Base-by-base conservation (phyloP, 2,888 invertebrate genomes). In the Ennomos quercinarius region DNA sequence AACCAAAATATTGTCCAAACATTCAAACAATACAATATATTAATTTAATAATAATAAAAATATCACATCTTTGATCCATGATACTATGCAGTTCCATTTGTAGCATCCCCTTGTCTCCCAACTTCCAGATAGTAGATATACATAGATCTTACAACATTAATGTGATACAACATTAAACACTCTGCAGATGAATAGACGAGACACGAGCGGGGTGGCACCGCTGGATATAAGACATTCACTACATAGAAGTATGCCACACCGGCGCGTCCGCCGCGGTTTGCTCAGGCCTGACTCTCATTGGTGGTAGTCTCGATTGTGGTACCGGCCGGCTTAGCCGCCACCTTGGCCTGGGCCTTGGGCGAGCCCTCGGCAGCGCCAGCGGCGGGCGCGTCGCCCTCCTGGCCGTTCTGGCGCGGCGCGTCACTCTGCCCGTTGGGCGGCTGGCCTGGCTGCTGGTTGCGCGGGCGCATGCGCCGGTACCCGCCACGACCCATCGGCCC, bases 281-380 rank as follows among this genome's bases (percentile, higher is more conserved):
- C 56, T 85, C 84, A 93, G 77, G 93, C 93, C 83, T 93, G 92
- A 83, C 93, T 93, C 83, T 93, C 93, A 74, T 89, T 91, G 76
- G 91, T 89, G 71, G 91, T 89, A 63, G 89, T 84, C 71, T 91
- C 91, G 47, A 88, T 86, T 74, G 85, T 87, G 70, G 90, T 81
- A 71, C 86, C 87, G 60, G 84, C 74, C 37, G 88, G 84, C 77
- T 88, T 87, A 71, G 74, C 78, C 63, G 74, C 71, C 65, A 82
- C 79, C 79, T 88, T 90, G 53, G 83, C 76, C 77, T 78, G 83
- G 65, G 76, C 79, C 71, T 78, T 84, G 47, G 77, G 86, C 67
- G 71, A 84, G 63, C 73, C 75, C 41, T 77, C 67, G 50, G 77
- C 27, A 27, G 70, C 45, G 66, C 68, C 58, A 74, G 66, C 46